phyloP scores from a whole-genome alignment of 1,140 invertebrate genomes.

The Daktulosphaira vitifoliae region DNA sequence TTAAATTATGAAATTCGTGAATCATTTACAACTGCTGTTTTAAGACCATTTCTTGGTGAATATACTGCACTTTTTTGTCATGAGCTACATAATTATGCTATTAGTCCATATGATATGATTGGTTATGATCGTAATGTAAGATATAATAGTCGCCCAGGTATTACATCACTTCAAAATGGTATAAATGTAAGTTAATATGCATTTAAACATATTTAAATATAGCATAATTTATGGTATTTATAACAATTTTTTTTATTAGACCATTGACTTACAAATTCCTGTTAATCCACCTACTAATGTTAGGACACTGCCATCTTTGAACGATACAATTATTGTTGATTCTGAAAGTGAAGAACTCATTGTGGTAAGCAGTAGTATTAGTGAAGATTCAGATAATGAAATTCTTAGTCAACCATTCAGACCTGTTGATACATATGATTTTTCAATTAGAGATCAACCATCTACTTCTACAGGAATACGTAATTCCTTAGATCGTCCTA shows the following conservation, averaged over 20 bases:
- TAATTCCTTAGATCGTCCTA: constrained; percentile 10
- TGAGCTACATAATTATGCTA: constrained; percentile 11
- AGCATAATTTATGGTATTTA: too few species aligned
- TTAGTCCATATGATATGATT: constrained; percentile 9
- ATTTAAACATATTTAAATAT: too few species aligned
- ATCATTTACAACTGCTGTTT: neutral
- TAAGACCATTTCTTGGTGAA: neutral
- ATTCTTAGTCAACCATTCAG: neutral
- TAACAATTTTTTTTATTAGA: too few species aligned
- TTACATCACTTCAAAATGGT: neutral
- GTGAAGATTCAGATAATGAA: constrained; percentile 11
- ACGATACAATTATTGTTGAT: constrained; percentile 19
- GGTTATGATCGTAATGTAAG: constrained; percentile 14
- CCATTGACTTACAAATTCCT: too few species aligned
- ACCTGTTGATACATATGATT: neutral
- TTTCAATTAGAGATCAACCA: neutral
- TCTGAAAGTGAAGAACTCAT: constrained; percentile 4
- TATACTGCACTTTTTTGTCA: constrained; percentile 2
- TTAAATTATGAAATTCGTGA: neutral
- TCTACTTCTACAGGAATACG: constrained; percentile 20
- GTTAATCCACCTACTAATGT: too few species aligned
- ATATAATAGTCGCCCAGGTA: neutral
- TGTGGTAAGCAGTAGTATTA: neutral
- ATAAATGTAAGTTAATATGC: too few species aligned
- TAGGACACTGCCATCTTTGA: too few species aligned